phyloP scores from a whole-genome alignment of 2,888 invertebrate species.

The Phalangium opilio region DNA sequence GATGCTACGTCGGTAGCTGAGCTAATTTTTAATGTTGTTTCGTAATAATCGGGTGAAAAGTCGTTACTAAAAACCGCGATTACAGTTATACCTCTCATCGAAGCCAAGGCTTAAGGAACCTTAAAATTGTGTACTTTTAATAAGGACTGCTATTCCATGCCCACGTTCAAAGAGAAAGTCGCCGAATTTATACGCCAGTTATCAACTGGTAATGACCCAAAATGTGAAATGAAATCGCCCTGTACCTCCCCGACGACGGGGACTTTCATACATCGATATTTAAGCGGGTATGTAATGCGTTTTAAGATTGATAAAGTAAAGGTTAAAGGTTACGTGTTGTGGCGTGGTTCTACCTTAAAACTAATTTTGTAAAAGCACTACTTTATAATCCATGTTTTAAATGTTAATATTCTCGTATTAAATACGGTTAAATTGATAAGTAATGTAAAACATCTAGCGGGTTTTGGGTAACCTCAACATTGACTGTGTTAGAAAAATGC shows the following conservation, averaged over 20 bases:
- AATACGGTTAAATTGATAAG: no score
- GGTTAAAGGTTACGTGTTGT: neutral
- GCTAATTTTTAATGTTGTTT: no score
- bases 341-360: neutral
- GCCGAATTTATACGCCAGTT: constrained; percentile 13
- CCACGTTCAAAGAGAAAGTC: constrained; percentile 15
- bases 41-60: no score
- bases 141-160: constrained; percentile 5
- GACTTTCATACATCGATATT: constrained; percentile 15
- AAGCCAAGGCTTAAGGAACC: neutral
- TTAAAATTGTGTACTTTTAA: no score
- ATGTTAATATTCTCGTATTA: no score
- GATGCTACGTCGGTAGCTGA: no score
- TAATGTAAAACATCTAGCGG: no score
- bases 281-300: constrained; percentile 14
- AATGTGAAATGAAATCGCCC: constrained; percentile 8
- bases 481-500: no score
- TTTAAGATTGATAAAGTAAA: neutral
- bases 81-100: neutral
- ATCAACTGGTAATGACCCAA: constrained; percentile 9
- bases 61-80: no score
- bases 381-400: no score
- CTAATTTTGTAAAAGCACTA: no score
- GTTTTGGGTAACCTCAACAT: no score
- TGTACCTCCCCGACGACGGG: constrained; percentile 10